phyloP scores from a whole-genome alignment of 2,113 vertebrate species.

The Burhinus oedicnemus region DNA sequence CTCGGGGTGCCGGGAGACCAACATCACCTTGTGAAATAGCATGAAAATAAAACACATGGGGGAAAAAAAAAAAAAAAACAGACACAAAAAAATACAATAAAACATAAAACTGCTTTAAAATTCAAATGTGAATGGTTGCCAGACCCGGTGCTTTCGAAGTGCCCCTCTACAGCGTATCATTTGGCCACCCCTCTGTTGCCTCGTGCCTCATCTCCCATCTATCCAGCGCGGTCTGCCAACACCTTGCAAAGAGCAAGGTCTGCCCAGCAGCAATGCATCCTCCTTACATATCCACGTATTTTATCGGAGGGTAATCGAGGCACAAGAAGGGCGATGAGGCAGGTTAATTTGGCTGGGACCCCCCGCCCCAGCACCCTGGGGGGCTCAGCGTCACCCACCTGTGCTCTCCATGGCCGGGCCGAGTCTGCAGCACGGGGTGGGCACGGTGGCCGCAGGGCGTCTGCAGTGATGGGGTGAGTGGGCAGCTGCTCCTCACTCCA shows the following conservation, averaged over 20 bases:
- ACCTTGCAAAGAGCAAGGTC: neutral
- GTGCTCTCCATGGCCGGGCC: conserved; percentile 26
- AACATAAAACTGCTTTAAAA: neutral
- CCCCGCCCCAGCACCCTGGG: fast-evolving
- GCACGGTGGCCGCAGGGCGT: fast-evolving
- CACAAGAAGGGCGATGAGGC: neutral
- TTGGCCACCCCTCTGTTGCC: neutral
- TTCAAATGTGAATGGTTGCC: neutral
- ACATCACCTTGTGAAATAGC: neutral
- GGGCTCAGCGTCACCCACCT: conserved; percentile 17
- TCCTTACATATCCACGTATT: fast-evolving
- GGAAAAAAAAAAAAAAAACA: neutral
- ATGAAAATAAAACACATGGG: neutral
- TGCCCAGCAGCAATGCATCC: neutral
- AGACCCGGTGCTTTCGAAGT: neutral
- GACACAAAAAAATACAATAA: neutral
- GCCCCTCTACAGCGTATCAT: neutral
- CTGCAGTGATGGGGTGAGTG: fast-evolving
- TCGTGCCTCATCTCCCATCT: neutral
- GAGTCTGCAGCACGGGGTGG: neutral
- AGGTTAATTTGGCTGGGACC: fast-evolving
- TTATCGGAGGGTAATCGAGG: neutral
- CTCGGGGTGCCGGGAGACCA: neutral
- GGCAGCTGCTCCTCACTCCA: neutral
- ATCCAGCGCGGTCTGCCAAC: neutral